Evolutionary conservation across 53 echinoderm and acorn worm genomes (phyloP).

Genomic region (Hippasteria phrygiana): DNA sequence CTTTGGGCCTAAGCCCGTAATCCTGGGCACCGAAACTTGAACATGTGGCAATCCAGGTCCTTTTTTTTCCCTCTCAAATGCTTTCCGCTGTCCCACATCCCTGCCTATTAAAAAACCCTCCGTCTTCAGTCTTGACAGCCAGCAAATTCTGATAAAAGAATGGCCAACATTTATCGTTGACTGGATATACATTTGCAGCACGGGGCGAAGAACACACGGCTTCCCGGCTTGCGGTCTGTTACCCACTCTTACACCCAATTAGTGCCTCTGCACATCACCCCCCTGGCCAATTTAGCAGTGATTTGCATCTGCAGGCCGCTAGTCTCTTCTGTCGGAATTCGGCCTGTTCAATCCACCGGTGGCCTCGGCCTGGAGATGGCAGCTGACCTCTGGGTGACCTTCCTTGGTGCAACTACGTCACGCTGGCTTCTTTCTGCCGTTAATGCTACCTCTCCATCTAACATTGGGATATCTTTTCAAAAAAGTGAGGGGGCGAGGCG

Average conservation of each 20-base stretch:
- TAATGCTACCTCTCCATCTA: neutral
- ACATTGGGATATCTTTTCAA: too few species aligned
- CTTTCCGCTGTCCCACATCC: neutral
- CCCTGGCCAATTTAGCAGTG: conserved; percentile 27
- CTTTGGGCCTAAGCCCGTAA: neutral
- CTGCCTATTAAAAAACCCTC: neutral
- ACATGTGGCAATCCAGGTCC: neutral
- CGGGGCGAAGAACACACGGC: neutral
- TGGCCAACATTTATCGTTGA: too few species aligned
- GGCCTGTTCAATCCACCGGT: conserved; percentile 28
- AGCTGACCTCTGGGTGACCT: conserved; percentile 5
- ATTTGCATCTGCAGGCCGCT: conserved; percentile 22
- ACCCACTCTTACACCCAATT: conserved; percentile 44
- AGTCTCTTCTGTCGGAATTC: neutral
- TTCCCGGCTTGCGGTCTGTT: conserved; percentile 27
- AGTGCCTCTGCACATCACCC: conserved; percentile 19
- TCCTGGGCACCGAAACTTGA: neutral
- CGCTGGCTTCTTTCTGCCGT: neutral
- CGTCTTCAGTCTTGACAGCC: too few species aligned
- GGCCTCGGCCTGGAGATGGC: neutral
- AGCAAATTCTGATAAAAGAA: too few species aligned
- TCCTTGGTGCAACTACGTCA: neutral
- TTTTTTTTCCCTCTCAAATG: neutral
- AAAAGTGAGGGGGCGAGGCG: neutral
- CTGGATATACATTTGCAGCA: neutral